phyloP scores from a whole-genome alignment of 2,888 invertebrate genomes.

The Schizotus pectinicornis region DNA sequence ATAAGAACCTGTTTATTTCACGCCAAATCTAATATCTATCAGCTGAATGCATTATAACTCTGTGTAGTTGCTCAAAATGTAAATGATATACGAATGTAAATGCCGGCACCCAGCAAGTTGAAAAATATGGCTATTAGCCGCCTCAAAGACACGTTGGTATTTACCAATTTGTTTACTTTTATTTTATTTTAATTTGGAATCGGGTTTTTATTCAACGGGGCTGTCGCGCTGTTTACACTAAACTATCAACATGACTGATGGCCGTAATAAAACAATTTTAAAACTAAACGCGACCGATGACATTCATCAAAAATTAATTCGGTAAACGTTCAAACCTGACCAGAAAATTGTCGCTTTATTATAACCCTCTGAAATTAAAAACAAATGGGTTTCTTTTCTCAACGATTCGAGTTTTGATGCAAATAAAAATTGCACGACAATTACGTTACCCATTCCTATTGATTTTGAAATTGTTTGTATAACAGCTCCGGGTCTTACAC shows the following conservation, averaged over 20 bases:
- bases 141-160: conserved; percentile 17
- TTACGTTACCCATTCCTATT: conserved; percentile 2
- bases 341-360: background rate
- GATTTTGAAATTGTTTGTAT: conserved; percentile 8
- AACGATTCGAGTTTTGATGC: background rate
- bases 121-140: conserved; percentile 26
- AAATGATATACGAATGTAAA: conserved; percentile 22
- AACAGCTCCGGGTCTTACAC: conserved; percentile 13
- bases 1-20: conserved; percentile 28
- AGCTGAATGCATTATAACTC: conserved; percentile 4
- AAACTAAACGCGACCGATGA: conserved; percentile 2
- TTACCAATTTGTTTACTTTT: conserved; percentile 24
- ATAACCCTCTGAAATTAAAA: background rate
- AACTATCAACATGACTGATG: conserved; percentile 8
- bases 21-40: conserved; percentile 31
- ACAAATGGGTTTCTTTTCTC: no score
- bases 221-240: conserved; percentile 8
- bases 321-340: background rate
- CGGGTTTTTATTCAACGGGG: conserved; percentile 7
- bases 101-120: conserved; percentile 27
- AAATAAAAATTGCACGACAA: conserved; percentile 10
- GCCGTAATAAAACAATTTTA: conserved; percentile 9
- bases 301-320: conserved; percentile 6
- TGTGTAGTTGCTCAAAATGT: conserved; percentile 4
- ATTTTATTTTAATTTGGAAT: conserved; percentile 15